A percentile compares a stretch with the other conserved stretches of the same genome.
Conservation (phyloP, 2,113 vertebrate species). For the Petrocephalus microphthalmus region DNA sequence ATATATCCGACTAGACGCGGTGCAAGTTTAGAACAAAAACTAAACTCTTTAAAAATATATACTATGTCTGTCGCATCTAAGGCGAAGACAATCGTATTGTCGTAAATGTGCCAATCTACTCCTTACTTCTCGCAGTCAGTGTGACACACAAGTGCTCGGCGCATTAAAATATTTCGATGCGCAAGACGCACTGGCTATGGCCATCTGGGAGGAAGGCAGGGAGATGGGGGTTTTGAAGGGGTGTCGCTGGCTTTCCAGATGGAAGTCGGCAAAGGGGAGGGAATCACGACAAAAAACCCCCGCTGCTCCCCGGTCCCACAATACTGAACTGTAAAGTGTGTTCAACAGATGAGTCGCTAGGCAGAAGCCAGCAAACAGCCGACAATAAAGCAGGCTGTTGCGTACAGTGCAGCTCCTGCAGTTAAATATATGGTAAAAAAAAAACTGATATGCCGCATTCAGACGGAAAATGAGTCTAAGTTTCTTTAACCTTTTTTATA, state of each 20-base stretch:
- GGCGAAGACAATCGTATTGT: not conserved
- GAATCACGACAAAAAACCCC: conserved; percentile 32
- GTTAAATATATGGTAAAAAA: not conserved
- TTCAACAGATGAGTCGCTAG: conserved; percentile 16
- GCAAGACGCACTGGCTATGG: conserved; percentile 38
- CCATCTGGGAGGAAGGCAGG: conserved; percentile 45
- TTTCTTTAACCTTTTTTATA: not conserved
- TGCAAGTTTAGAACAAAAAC: not conserved
- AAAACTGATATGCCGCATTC: not conserved
- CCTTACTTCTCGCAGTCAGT: conserved; percentile 12
- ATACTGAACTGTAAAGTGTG: conserved; percentile 12
- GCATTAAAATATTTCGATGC: conserved; percentile 18
- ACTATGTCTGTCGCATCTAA: not conserved
- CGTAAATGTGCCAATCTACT: not conserved
- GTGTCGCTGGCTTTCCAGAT: conserved; percentile 44
- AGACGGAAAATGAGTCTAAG: not conserved
- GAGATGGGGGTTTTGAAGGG: conserved; percentile 60
- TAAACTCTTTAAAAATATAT: not conserved
- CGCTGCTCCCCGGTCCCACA: conserved; percentile 21
- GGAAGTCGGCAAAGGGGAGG: conserved; percentile 50
- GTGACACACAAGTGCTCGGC: not conserved
- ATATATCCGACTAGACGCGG: conserved; percentile 32
- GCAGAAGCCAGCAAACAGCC: not conserved
- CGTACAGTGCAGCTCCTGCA: conserved; percentile 11
- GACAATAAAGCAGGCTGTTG: conserved; percentile 33